These are phyloP conservation scores for Calvadosia cruxmelitensis DNA, from an alignment of 30 jellyfish, hydroid and myxozoan genomes.

Conservation along the genomic window DNA sequence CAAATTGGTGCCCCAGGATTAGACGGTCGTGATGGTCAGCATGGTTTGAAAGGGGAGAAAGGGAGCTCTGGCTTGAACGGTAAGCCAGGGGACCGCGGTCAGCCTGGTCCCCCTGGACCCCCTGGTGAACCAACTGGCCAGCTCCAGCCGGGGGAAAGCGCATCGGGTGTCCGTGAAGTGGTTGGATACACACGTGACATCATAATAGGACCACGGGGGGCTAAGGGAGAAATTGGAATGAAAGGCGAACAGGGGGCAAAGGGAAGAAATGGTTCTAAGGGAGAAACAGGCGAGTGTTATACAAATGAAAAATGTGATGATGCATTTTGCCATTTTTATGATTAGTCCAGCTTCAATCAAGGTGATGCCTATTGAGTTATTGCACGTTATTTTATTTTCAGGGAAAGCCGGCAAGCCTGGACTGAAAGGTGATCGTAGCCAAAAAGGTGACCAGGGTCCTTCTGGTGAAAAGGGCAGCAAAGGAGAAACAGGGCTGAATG, in stretches of 20 bases:
- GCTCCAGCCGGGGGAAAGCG: neutral
- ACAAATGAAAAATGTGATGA: neutral
- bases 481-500: constrained; percentile 34
- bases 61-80: constrained; percentile 2
- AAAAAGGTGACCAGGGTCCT: constrained; percentile 36
- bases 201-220: neutral
- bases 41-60: neutral
- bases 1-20: too few species aligned
- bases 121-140: neutral
- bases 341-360: neutral
- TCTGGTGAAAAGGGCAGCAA: constrained; percentile 21
- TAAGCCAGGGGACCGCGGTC: neutral
- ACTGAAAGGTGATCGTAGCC: constrained; percentile 24
- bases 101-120: neutral
- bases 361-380: neutral
- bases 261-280: neutral
- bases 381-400: too few species aligned
- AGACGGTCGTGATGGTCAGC: neutral
- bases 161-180: neutral
- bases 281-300: neutral
- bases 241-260: neutral
- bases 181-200: neutral
- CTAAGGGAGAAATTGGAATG: neutral
- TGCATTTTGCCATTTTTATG: neutral
- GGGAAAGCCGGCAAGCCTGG: constrained; percentile 37